phyloP scores from a whole-genome alignment of 2,888 invertebrate genomes.

The Gisinianus flammeolus region DNA sequence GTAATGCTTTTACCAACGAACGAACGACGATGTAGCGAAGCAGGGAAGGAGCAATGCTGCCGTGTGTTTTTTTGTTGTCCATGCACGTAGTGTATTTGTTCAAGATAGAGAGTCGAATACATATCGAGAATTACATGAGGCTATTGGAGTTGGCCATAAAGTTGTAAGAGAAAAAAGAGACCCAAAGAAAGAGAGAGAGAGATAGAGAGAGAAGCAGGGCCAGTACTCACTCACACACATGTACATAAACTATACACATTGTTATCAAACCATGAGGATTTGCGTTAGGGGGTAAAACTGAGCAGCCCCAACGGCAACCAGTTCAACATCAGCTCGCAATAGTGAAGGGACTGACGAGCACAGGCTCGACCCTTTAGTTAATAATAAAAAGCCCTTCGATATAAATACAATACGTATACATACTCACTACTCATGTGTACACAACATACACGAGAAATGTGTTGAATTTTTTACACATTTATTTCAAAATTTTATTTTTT shows the following conservation, averaged over 20 bases:
- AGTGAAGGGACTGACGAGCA: constrained; percentile 27
- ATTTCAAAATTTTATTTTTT: constrained; percentile 1
- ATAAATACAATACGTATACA: background rate
- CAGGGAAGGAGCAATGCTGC: background rate
- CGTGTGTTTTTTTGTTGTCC: constrained; percentile 33
- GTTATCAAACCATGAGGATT: constrained; percentile 27
- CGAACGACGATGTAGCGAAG: background rate
- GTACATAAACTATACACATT: constrained; percentile 23
- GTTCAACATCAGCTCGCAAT: constrained; percentile 33
- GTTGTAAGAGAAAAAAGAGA: background rate
- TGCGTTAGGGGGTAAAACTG: constrained; percentile 34
- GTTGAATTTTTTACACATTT: background rate
- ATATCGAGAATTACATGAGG: constrained; percentile 4
- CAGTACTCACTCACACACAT: background rate
- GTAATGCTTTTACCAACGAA: background rate
- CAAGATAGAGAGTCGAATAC: constrained; percentile 23
- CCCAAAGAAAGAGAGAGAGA: constrained; percentile 5
- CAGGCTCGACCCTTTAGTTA: constrained; percentile 15
- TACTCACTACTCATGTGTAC: background rate
- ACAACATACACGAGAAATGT: background rate
- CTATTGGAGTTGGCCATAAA: background rate
- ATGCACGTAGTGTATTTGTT: constrained; percentile 30
- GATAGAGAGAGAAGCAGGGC: constrained; percentile 1
- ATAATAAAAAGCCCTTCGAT: background rate
- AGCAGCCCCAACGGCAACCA: constrained; percentile 35